Evolutionary conservation across 1,140 invertebrate genomes (phyloP).

Genomic region (Temnothorax curvispinosus): DNA sequence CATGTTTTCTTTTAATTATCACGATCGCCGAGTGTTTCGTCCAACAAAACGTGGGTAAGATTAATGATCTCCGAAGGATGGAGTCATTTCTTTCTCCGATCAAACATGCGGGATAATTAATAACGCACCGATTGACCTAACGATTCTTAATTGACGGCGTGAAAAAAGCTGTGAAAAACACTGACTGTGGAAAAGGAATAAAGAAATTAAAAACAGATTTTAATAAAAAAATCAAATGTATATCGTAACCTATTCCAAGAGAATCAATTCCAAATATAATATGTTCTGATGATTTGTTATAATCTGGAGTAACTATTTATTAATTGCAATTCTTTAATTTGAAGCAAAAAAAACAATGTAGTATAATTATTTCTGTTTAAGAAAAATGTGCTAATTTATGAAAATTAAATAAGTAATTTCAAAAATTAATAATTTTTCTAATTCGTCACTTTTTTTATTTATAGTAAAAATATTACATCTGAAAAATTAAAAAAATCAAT

Average conservation of each 20-base stretch:
- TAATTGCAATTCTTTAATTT: neutral
- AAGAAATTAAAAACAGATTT: neutral
- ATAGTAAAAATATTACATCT: neutral
- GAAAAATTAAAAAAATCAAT: neutral
- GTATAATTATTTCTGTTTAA: neutral
- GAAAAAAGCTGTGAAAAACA: neutral
- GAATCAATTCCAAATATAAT: neutral
- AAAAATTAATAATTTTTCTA: slow-evolving; percentile 11
- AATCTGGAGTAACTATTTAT: neutral
- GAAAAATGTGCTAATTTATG: neutral
- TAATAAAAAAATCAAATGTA: neutral
- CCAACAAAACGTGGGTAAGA: slow-evolving; percentile 11
- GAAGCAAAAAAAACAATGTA: neutral
- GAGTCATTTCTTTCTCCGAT: neutral
- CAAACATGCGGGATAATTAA: slow-evolving; percentile 44
- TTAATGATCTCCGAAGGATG: slow-evolving; percentile 27
- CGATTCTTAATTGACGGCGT: slow-evolving; percentile 3
- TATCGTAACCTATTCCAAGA: neutral
- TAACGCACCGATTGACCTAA: slow-evolving; percentile 30
- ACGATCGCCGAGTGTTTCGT: slow-evolving; percentile 5
- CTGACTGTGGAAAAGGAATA: neutral
- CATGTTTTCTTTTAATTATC: slow-evolving; percentile 46
- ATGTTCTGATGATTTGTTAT: neutral
- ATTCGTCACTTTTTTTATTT: neutral
- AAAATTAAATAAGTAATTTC: neutral